Percentiles rank a stretch among this genome's conserved stretches.
Conservation (phyloP, 2,797 vertebrate genomes). For the Hozukius guyotensis region DNA sequence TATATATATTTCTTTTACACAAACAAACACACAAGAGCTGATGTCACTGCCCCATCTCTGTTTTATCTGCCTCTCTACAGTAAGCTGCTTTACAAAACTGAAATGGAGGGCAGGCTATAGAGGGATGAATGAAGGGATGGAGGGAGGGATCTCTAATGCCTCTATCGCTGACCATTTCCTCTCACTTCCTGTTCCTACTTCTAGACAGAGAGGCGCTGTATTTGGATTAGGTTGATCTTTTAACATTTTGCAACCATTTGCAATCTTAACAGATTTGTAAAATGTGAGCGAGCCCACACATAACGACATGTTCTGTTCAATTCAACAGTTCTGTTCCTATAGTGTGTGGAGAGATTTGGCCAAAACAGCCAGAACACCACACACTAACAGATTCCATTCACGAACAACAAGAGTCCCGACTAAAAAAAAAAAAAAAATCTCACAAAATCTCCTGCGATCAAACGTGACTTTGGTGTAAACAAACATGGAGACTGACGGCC, state of each 20-base stretch:
- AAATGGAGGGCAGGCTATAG: constrained; percentile 21
- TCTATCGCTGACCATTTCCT: neutral
- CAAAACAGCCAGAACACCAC: too few relatives aligned
- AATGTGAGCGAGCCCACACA: too few relatives aligned
- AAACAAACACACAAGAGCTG: constrained; percentile 16
- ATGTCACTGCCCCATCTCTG: neutral
- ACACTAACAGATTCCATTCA: too few relatives aligned
- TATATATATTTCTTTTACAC: constrained; percentile 9
- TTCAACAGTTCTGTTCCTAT: too few relatives aligned
- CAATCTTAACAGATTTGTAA: too few relatives aligned
- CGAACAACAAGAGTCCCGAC: too few relatives aligned
- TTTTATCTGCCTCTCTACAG: constrained; percentile 6
- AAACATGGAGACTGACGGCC: too few relatives aligned
- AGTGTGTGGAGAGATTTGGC: too few relatives aligned
- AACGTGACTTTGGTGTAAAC: too few relatives aligned
- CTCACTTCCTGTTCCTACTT: neutral
- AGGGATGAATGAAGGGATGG: constrained; percentile 3
- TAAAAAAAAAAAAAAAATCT: too few relatives aligned
- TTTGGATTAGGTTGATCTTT: constrained; percentile 12
- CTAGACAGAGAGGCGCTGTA: neutral
- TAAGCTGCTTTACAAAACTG: constrained; percentile 52
- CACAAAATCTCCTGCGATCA: too few relatives aligned
- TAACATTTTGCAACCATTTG: neutral
- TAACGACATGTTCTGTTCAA: neutral
- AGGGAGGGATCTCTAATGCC: constrained; percentile 1